These are phyloP conservation scores for Conus ventricosus DNA, from an alignment of 1,140 invertebrate species.

Conservation along the genomic window DNA sequence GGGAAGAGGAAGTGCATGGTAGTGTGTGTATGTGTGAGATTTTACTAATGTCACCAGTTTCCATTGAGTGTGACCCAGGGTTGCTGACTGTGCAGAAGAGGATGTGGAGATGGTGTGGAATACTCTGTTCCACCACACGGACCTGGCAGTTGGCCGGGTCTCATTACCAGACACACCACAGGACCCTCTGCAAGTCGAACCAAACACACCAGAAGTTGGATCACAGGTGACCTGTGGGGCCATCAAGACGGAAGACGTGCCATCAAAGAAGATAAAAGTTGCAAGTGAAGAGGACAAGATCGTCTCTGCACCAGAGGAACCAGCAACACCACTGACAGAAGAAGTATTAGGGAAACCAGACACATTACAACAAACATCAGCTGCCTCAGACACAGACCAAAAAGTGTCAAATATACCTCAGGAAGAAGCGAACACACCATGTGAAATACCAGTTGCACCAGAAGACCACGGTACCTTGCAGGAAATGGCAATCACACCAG, in stretches of 20 bases:
- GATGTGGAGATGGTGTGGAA: conserved; percentile 83
- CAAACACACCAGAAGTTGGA: background rate
- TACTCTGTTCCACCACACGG: conserved; percentile 81
- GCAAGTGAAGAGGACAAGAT: background rate
- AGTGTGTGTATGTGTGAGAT: too few relatives aligned
- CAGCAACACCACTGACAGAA: background rate
- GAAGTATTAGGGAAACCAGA: background rate
- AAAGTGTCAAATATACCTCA: background rate
- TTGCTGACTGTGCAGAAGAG: conserved; percentile 47
- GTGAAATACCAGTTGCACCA: too few relatives aligned
- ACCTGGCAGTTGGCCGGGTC: conserved; percentile 77
- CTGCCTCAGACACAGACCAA: background rate
- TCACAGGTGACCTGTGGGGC: background rate
- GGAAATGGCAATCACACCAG: too few relatives aligned
- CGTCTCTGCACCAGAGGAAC: background rate
- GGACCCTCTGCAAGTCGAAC: background rate
- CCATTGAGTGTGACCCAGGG: too few relatives aligned
- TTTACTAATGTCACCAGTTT: too few relatives aligned
- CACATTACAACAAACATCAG: background rate
- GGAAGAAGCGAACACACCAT: background rate
- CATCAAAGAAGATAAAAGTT: too few relatives aligned
- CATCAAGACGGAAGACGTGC: background rate
- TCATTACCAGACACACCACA: conserved; percentile 38
- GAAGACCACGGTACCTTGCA: too few relatives aligned
- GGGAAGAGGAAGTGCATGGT: too few relatives aligned